Evolutionary conservation across 23 tunicate species (phyloP), one percentile per base, ranked within the genome.

Genomic region (Botrylloides violaceus): DNA sequence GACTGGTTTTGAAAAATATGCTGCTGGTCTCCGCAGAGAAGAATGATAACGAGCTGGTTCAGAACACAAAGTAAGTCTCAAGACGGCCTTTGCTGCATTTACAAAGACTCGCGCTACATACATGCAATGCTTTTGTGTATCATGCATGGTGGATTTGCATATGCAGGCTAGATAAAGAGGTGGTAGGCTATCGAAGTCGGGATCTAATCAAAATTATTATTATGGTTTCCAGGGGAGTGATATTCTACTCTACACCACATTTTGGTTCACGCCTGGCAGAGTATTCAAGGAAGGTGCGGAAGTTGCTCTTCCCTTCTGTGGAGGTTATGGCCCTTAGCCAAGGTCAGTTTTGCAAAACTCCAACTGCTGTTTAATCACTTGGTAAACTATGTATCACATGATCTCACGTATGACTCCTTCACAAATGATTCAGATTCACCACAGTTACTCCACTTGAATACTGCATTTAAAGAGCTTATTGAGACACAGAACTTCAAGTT

Each of bases 241-340:
- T 88, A 3, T 88, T 88, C 72, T 88, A 84, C 72, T 43, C 88
- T 21, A 88, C 96, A 6, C 96, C 96, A 34, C 96, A 88, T 60
- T 84, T 77, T 43, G 96, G 96, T 6, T 77, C 88, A 2, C 77
- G 77, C 3, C 32, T 88, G 33, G 96, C 96, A 31, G 71, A 64
- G 23, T 71, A 71, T 71, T 88, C 96, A 28, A 72, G 68, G 20
- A 77, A 77, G 50, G 74, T 64, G 2, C 57, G 88, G 39, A 57
- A 55, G 2, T 26, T 88, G 32, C 59, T 88, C 1, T 88, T 71
- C 77, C 96, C 96, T 5, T 81, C 96, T 2, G 73, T 76, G 1
- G 96, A 88, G 55, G 88, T 88, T 18, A 77, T 81, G 88, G 87
- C 84, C 39, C 78, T 88, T 3, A 77, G 83, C 39, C 83, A 88